Percentiles rank a stretch among this genome's conserved stretches.
phyloP scores from a whole-genome alignment of 2,797 vertebrate genomes.

The Anguilla obscura region DNA sequence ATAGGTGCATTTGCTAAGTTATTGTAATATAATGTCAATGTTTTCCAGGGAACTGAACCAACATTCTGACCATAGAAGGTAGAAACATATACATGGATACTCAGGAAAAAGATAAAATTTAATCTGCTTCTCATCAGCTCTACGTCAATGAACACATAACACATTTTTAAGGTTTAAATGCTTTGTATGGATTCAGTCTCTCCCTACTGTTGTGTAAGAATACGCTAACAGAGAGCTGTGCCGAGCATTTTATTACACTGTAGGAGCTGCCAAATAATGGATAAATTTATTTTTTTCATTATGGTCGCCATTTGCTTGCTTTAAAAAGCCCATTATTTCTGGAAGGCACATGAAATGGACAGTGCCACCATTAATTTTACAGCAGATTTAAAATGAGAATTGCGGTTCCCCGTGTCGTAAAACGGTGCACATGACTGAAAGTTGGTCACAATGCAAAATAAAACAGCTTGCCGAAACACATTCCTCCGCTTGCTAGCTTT shows the following conservation, averaged over 20 bases:
- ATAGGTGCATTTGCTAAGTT: neutral
- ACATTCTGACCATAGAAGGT: neutral
- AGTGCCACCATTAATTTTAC: neutral
- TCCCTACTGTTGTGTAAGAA: neutral
- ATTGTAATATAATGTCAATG: neutral
- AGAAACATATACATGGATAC: neutral
- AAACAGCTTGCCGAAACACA: neutral
- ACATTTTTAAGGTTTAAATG: neutral
- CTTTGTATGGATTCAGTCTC: neutral
- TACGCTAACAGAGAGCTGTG: neutral
- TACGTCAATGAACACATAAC: neutral
- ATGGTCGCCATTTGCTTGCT: neutral
- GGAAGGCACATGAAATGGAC: conserved; percentile 10
- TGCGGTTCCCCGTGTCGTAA: neutral
- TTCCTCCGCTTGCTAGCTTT: neutral
- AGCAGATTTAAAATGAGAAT: neutral
- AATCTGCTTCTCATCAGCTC: neutral
- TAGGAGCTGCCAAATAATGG: conserved; percentile 7
- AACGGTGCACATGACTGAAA: neutral
- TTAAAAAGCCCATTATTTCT: conserved; percentile 7
- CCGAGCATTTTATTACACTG: neutral
- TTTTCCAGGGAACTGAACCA: neutral
- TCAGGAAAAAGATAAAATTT: neutral
- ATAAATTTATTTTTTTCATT: neutral
- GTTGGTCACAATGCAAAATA: neutral